phyloP scores from a whole-genome alignment of 2,888 invertebrate species.

The Plebejus melissa region DNA sequence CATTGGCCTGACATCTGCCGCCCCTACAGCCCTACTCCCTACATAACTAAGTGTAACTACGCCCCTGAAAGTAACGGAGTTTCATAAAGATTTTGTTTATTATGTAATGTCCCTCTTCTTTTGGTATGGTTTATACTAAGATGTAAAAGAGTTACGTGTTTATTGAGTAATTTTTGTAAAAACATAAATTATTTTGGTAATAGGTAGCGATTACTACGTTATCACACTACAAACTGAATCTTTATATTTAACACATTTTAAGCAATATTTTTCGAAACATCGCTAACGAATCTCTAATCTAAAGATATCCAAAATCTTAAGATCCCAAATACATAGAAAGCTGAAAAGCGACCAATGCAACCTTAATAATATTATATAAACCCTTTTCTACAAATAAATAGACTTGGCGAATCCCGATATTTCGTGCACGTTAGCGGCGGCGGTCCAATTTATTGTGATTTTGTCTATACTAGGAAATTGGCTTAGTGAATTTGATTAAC shows the following conservation, averaged over 20 bases:
- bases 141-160: not conserved
- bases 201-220: no score
- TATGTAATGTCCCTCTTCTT: not conserved
- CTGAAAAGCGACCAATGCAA: not conserved
- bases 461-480: constrained; percentile 63
- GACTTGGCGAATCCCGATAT: not conserved
- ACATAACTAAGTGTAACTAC: constrained; percentile 39
- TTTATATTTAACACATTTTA: not conserved
- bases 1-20: constrained; percentile 62
- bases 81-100: constrained; percentile 9
- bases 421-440: constrained; percentile 46
- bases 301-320: not conserved
- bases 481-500: constrained; percentile 71
- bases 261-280: not conserved
- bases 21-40: constrained; percentile 39
- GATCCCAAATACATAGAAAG: not conserved
- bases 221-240: not conserved
- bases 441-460: constrained; percentile 59
- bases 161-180: not conserved
- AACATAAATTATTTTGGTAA: no score
- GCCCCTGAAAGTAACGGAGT: constrained; percentile 8
- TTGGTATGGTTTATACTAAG: not conserved
- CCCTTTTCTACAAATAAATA: not conserved
- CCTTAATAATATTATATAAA: not conserved
- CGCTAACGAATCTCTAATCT: no score